Evolutionary conservation across 2,113 vertebrate genomes (phyloP).

Genomic region (Myotis yumanensis): DNA sequence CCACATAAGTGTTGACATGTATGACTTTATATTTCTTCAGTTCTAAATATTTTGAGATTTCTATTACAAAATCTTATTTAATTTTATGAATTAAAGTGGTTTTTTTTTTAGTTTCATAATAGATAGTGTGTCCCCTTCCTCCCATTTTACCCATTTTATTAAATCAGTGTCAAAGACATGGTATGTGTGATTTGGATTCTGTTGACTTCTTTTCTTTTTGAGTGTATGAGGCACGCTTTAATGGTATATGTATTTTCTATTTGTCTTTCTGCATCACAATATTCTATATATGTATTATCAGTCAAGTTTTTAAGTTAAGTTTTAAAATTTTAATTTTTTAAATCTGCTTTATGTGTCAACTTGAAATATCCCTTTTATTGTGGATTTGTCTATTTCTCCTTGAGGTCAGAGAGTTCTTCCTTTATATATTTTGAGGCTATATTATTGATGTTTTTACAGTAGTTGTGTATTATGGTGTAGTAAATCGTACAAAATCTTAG

Average conservation of each 20-base stretch:
- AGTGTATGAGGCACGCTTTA: neutral
- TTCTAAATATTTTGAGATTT: slow-evolving; percentile 33
- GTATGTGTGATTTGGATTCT: neutral
- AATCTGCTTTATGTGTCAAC: neutral
- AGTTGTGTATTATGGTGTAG: too few relatives aligned
- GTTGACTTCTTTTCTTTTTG: neutral
- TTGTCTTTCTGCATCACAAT: neutral
- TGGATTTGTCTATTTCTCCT: neutral
- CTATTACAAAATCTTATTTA: neutral
- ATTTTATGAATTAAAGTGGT: neutral
- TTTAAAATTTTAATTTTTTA: neutral
- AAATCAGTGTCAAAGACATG: neutral
- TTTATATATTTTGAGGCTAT: neutral
- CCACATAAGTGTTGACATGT: neutral
- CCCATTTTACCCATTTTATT: neutral
- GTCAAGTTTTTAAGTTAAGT: neutral
- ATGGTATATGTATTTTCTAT: neutral
- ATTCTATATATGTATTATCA: neutral
- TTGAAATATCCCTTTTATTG: neutral
- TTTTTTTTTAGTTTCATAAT: neutral
- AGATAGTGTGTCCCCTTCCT: neutral
- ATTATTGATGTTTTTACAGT: too few relatives aligned
- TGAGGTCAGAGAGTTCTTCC: neutral
- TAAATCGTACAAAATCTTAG: too few relatives aligned
- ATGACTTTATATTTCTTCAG: neutral